Percentiles rank a stretch among this genome's conserved stretches.
These are phyloP conservation scores for Brachypodius melanocephalos DNA, from an alignment of 2,113 vertebrate genomes.

Conservation along the genomic window DNA sequence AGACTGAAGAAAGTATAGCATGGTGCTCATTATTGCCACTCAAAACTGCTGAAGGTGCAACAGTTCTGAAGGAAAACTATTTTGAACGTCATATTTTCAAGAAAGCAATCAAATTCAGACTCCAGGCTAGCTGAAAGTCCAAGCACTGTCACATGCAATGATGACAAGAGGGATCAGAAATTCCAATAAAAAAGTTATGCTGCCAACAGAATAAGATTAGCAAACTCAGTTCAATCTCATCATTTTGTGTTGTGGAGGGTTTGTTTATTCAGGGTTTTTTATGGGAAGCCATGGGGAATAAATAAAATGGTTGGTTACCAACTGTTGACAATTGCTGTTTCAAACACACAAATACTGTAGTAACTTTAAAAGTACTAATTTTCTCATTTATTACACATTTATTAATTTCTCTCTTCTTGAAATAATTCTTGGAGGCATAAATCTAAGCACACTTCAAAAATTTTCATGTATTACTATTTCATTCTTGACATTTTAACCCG, in stretches of 20 bases:
- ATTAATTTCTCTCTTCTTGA: neutral
- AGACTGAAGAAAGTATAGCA: neutral
- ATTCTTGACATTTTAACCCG: neutral
- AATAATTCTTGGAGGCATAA: neutral
- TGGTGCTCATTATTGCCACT: neutral
- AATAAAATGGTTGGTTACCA: neutral
- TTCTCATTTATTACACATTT: neutral
- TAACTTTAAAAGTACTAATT: neutral
- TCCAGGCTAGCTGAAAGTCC: neutral
- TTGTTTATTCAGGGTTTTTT: neutral
- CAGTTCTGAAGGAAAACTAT: neutral
- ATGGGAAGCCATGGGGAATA: neutral
- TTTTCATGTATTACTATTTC: neutral
- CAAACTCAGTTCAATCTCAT: neutral
- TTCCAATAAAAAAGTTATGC: neutral
- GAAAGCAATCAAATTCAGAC: neutral
- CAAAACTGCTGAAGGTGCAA: neutral
- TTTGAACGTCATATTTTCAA: neutral
- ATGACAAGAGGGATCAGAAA: neutral
- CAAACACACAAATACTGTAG: neutral
- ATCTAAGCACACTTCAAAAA: neutral
- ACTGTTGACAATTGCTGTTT: neutral
- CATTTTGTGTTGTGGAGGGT: neutral
- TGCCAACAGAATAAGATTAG: neutral
- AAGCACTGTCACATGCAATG: neutral